phyloP scores from a whole-genome alignment of 2,113 vertebrate species.

The Corythoichthys haematopterus region DNA sequence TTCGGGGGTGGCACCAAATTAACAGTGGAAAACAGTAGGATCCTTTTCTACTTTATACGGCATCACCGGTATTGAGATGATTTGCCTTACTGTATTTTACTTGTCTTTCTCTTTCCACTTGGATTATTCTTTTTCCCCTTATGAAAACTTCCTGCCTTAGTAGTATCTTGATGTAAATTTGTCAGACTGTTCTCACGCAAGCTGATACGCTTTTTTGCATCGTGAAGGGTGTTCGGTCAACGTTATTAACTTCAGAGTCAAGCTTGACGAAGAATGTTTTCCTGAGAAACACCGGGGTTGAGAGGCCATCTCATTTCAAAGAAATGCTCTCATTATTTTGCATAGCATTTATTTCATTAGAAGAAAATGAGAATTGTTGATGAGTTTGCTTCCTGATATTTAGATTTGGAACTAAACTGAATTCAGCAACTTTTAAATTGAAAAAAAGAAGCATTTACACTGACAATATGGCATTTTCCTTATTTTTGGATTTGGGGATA shows the following conservation, averaged over 20 bases:
- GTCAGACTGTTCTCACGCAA: too few species aligned
- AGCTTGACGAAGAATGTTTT: background rate
- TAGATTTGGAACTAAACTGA: too few species aligned
- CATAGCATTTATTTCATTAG: too few species aligned
- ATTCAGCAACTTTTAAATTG: too few species aligned
- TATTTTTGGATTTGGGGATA: too few species aligned
- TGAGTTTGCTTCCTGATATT: too few species aligned
- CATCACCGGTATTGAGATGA: background rate
- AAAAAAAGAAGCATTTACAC: too few species aligned
- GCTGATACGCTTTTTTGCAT: background rate
- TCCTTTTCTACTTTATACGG: background rate
- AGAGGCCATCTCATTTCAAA: too few species aligned
- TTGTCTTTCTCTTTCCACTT: background rate
- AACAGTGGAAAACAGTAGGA: background rate
- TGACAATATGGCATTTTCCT: too few species aligned
- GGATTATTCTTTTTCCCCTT: background rate
- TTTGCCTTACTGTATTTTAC: background rate
- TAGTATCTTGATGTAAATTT: background rate
- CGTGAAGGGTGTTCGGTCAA: background rate
- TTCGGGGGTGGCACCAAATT: background rate
- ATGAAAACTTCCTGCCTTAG: background rate
- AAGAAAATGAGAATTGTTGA: too few species aligned
- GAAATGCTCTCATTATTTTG: too few species aligned
- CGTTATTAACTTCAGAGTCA: background rate
- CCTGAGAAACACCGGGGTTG: background rate